Conservation (phyloP, 2,113 vertebrate species). For the Montifringilla adamsi region DNA sequence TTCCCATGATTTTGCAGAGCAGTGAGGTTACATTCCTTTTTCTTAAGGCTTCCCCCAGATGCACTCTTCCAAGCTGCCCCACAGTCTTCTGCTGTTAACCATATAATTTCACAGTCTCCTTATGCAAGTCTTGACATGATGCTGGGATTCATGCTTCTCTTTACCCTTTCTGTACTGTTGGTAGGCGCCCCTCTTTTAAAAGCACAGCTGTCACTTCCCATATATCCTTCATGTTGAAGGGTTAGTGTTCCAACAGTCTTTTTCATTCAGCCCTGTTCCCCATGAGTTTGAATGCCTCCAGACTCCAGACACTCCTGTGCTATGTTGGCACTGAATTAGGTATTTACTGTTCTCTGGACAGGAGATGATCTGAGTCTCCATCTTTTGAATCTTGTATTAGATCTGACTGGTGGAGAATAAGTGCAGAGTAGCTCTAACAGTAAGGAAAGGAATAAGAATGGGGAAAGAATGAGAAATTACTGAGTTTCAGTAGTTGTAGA, state of each 20-base stretch:
- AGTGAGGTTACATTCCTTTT: slow-evolving; percentile 26
- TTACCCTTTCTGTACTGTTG: neutral
- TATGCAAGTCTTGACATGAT: neutral
- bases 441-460: neutral
- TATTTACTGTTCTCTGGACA: neutral
- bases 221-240: neutral
- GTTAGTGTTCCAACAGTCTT: neutral
- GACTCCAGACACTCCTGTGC: neutral
- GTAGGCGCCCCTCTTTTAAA: neutral
- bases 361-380: neutral
- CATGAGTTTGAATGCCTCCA: neutral
- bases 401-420: neutral
- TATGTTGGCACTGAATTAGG: neutral
- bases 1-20: slow-evolving; percentile 56
- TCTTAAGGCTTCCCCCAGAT: neutral
- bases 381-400: neutral
- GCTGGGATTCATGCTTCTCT: neutral
- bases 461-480: neutral
- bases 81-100: slow-evolving; percentile 6
- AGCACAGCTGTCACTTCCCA: neutral
- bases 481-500: neutral
- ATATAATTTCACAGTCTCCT: neutral
- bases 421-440: neutral
- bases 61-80: neutral
- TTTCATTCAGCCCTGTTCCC: neutral